phyloP scores from a whole-genome alignment of 2,113 vertebrate species.

The Oenanthe melanoleuca region DNA sequence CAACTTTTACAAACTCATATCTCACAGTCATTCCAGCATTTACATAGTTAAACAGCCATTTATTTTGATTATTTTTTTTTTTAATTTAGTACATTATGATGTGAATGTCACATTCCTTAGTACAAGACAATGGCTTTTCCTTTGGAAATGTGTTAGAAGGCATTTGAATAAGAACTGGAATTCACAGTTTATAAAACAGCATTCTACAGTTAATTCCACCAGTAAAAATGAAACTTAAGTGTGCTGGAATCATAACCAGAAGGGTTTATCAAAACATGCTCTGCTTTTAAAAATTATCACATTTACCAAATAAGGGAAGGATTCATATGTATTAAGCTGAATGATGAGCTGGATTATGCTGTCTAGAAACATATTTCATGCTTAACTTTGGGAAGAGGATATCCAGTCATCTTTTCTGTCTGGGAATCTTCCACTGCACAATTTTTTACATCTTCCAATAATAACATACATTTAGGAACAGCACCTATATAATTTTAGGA shows the following conservation, averaged over 20 bases:
- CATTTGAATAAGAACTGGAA: conserved; percentile 20
- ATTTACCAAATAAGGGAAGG: neutral
- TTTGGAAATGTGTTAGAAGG: neutral
- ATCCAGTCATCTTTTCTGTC: neutral
- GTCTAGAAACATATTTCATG: neutral
- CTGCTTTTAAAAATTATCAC: neutral
- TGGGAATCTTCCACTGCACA: neutral
- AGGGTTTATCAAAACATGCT: neutral
- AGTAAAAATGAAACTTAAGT: neutral
- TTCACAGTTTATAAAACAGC: neutral
- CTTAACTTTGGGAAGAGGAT: neutral
- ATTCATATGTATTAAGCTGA: neutral
- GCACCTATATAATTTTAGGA: neutral
- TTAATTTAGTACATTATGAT: neutral
- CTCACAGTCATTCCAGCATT: neutral
- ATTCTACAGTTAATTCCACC: neutral
- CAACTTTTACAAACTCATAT: neutral
- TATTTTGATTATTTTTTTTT: neutral
- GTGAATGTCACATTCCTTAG: neutral
- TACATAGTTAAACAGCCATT: neutral
- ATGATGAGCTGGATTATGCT: neutral
- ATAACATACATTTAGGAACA: neutral
- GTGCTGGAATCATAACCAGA: neutral
- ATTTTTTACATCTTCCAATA: neutral
- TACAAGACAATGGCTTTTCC: conserved; percentile 16